Evolutionary conservation across 2,113 vertebrate species (phyloP).

Genomic region (Capricornis sumatraensis): DNA sequence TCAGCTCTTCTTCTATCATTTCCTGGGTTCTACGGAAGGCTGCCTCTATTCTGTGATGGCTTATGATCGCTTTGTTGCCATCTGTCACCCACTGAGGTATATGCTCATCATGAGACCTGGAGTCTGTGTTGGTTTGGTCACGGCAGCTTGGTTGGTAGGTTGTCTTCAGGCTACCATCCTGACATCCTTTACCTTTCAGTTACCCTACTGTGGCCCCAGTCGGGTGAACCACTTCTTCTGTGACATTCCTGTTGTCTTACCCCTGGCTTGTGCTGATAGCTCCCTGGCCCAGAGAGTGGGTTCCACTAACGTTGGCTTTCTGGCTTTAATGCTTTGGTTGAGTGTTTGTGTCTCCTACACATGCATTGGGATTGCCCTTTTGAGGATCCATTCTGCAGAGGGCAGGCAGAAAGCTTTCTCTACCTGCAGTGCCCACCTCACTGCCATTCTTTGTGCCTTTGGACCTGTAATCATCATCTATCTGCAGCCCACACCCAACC

Average conservation of each 20-base stretch:
- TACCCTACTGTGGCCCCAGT: not conserved
- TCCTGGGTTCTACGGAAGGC: slow-evolving; percentile 40
- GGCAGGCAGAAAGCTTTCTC: too few relatives aligned
- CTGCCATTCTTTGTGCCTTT: slow-evolving; percentile 54
- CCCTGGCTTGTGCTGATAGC: slow-evolving; percentile 52
- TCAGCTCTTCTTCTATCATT: slow-evolving; percentile 65
- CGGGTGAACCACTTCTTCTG: not conserved
- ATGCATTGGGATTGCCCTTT: too few relatives aligned
- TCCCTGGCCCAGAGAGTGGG: slow-evolving; percentile 19
- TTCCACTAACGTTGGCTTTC: slow-evolving; percentile 41
- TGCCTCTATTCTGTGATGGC: slow-evolving; percentile 65
- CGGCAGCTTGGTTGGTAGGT: not conserved
- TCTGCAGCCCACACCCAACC: slow-evolving; percentile 1
- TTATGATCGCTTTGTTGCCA: slow-evolving; percentile 61
- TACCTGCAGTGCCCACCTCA: slow-evolving; percentile 54
- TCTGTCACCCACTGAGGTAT: slow-evolving; percentile 62
- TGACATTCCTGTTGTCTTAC: not conserved
- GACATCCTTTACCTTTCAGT: not conserved
- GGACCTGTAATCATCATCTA: slow-evolving; percentile 61
- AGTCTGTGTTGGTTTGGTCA: slow-evolving; percentile 19
- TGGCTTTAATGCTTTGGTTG: slow-evolving; percentile 39
- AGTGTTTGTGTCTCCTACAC: slow-evolving; percentile 58
- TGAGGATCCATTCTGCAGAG: too few relatives aligned
- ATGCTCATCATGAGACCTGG: slow-evolving; percentile 41
- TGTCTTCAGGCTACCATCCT: slow-evolving; percentile 19